Base-by-base conservation (phyloP, 2,113 vertebrate species). In the Galbula dea region DNA sequence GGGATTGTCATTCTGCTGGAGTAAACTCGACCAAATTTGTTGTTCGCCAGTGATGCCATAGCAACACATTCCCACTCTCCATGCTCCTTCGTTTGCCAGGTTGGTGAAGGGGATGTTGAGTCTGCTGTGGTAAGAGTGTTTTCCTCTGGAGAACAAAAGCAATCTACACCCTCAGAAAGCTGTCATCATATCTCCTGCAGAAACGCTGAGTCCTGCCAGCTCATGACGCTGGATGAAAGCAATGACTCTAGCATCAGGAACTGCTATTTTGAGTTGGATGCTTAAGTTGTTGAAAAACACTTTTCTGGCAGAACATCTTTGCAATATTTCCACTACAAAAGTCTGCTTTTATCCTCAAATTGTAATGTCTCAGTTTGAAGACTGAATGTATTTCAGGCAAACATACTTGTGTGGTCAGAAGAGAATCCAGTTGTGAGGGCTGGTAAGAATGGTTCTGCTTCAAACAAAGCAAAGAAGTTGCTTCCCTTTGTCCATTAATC, bases 81-180 rank as follows among this genome's bases (percentile, higher is more conserved):
- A 39, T 67, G 52, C 68, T 91, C 39, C 57, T 74, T 75, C 39
- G 45, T 94, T 93, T 90, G 54, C 88, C 90, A 88, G 57, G 51
- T 30, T 91, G 79, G 61, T 92, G 87, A 88, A 94, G 61, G 43
- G 27, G 83, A 83, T 95, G 94, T 96, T 96, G 92, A 88, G 90
- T 41, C 94, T 96, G 73, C n/a, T 89, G 83, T 54, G 72, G 68
- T 61, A 86, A 88, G 55, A 94, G 68, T 91, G 67, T 94, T 96
- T 96, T 94, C 94, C 93, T 93, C 83, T 92, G 95, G 83, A 94
- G 86, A 95, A 96, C 90, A 96, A 96, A 95, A 96, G 95, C 92
- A 92, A 75, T 93, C 80, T 90, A 90, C 80, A 63, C 80, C 80
- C 76, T 95, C 68, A 81, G 92, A 96, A 94, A 95, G 83, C 94